Conservation (phyloP, 2,113 vertebrate species). For the Todiramphus chloris region DNA sequence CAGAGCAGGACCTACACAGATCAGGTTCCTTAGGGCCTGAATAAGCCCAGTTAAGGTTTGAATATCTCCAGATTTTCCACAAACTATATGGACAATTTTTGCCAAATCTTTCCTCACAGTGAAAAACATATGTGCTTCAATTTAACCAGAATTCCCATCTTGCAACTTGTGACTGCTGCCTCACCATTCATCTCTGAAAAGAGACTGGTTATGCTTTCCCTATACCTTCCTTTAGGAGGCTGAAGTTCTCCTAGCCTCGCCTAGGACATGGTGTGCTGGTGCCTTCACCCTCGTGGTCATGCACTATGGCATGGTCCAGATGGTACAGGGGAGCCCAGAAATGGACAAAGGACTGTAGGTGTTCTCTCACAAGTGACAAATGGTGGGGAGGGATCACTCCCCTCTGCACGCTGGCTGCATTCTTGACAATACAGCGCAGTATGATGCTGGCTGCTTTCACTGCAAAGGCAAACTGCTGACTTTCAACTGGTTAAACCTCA, state of each 20-base stretch:
- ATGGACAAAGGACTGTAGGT: not conserved
- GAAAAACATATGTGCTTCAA: not conserved
- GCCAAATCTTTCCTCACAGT: not conserved
- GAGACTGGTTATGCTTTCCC: not conserved
- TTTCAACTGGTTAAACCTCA: not conserved
- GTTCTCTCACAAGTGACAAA: not conserved
- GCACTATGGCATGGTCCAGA: not conserved
- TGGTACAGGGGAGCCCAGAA: not conserved
- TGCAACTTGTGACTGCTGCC: not conserved
- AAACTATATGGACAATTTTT: not conserved
- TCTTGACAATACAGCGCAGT: not conserved
- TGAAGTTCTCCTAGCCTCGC: not conserved
- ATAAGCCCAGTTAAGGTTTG: not conserved
- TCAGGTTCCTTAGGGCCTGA: not conserved
- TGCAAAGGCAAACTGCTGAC: not conserved
- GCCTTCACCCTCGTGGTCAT: not conserved
- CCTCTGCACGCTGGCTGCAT: rapidly evolving
- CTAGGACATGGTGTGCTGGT: not conserved
- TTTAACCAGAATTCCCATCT: not conserved
- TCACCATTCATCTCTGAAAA: not conserved
- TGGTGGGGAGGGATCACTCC: not conserved
- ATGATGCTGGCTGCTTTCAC: not conserved
- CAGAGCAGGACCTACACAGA: not conserved
- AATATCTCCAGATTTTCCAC: not conserved
- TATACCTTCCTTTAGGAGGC: rapidly evolving